Conservation (phyloP, 2,113 vertebrate genomes). For the Phaethornis superciliosus region DNA sequence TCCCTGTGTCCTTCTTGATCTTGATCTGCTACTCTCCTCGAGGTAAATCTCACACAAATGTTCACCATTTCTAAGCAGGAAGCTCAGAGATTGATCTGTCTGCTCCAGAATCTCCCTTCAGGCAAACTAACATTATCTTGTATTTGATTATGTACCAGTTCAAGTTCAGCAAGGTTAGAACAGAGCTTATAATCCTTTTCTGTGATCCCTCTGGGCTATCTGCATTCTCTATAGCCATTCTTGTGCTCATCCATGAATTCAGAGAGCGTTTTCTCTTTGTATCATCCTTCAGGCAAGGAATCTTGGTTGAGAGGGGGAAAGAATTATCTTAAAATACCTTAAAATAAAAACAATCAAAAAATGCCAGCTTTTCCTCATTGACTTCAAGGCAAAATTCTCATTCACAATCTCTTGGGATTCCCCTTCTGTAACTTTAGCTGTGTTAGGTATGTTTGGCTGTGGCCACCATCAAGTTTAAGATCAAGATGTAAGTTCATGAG, state of each 20-base stretch:
- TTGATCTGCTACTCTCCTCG: neutral
- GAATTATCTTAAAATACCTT: neutral
- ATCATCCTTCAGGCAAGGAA: neutral
- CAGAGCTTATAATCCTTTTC: constrained; percentile 3
- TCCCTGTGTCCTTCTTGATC: neutral
- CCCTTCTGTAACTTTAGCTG: neutral
- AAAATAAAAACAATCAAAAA: neutral
- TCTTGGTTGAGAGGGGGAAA: neutral
- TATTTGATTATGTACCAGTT: neutral
- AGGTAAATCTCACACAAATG: neutral
- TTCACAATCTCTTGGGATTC: neutral
- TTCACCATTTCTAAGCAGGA: neutral
- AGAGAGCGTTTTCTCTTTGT: neutral
- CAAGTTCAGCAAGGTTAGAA: constrained; percentile 18
- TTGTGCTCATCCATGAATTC: neutral
- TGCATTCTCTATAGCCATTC: neutral
- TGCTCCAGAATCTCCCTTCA: neutral
- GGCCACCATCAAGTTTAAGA: neutral
- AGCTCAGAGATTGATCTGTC: neutral
- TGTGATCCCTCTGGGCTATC: constrained; percentile 7
- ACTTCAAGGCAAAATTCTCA: neutral
- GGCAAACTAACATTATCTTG: neutral
- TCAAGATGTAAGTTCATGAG: neutral
- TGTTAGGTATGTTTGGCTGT: neutral
- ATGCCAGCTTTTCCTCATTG: neutral